Base-by-base conservation (phyloP, 2,797 vertebrate genomes). In the Gallinago nigripennis region DNA sequence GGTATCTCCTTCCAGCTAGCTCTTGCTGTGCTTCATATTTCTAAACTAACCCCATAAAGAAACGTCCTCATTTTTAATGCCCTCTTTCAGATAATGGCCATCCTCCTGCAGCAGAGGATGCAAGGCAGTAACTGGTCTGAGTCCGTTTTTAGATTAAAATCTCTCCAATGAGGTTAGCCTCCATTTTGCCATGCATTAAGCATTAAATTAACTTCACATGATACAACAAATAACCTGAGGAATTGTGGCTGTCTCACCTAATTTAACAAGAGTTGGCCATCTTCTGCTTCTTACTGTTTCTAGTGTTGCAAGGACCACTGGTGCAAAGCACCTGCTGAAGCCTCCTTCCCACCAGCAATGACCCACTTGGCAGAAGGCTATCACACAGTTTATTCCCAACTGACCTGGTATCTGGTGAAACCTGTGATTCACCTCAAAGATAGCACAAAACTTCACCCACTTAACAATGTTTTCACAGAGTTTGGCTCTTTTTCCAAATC, bases 131-230 rank as follows among this genome's bases (percentile, higher is more conserved):
- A 24, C 54, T 15, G 73, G 17, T 78, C 84, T 68, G 46, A 79
- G 46, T 8, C 82, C 35, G n/a, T 93, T 88, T 94, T 79, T 80
- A 35, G 89, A 46, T 65, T 91, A 37, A 95, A 95, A 82, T 73
- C 90, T 86, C 68, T 77, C 92, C 66, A 41, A 92, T 88, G 11
- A 64, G 64, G 56, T 80, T 86, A 95, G 16, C 11, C 30, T 27
- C 35, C 61, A 35, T 61, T 84, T 92, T 94, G 48, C 16, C 69
- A 86, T 20, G 24, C 46, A 78, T 91, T 87, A 82, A 94, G 16
- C n/a, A 76, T 33, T 80, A 86, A 93, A 95, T 83, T 73, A 86
- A 90, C 72, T 90, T 84, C 77, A 90, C 9, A 7, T 63, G 68
- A 60, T 35, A 5, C 73, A 93, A 94, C 9, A 95, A 95, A 82